Base-by-base conservation (phyloP, 2,888 invertebrate genomes). In the Proisotoma minuta region DNA sequence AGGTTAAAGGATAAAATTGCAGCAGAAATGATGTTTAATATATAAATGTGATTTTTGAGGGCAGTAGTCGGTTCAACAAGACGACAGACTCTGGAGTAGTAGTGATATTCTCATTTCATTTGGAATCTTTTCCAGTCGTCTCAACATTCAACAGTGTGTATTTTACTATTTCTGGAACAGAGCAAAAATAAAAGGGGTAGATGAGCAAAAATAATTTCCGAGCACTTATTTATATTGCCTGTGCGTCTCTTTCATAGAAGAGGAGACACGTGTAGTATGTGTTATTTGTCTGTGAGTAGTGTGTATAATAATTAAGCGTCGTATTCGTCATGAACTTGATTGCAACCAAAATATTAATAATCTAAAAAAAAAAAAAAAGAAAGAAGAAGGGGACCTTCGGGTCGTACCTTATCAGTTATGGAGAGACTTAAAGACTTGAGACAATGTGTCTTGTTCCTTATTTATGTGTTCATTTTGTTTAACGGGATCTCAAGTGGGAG, bases 401-500 rank as follows among this genome's bases (percentile, higher is more conserved):
- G 34, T 50, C 8, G 10, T 50, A 8, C 24, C n/a, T 12, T 3
- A 23, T 23, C 8, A 4, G 24, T 4, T 29, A 65, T 69, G 65
- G 66, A 63, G 39, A 60, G n/a, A 57, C 52, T 57, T 43, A 66
- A 64, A 63, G 64, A 63, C 64, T 65, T 67, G 61, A 59, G 62
- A 52, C 56, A 49, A 58, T 64, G 61, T 56, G 62, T 48, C 40
- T 64, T 53, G 40, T 62, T 57, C 40, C 59, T 53, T 47, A 26
- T 48, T 57, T 53, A 57, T 65, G 63, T 65, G 65, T 66, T 69
- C 64, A 65, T 67, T 58, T 61, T 70, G 58, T 66, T 60, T 57
- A 62, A 65, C 39, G 65, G 69, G 71, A 71, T 71, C 71, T 54
- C 54, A 54, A 69, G 69, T 65, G 69, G 62, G 56, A 62, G 61